These are phyloP conservation scores for Cremastobaeus sp. DNA, from an alignment of 2,888 invertebrate species.

Conservation along the genomic window DNA sequence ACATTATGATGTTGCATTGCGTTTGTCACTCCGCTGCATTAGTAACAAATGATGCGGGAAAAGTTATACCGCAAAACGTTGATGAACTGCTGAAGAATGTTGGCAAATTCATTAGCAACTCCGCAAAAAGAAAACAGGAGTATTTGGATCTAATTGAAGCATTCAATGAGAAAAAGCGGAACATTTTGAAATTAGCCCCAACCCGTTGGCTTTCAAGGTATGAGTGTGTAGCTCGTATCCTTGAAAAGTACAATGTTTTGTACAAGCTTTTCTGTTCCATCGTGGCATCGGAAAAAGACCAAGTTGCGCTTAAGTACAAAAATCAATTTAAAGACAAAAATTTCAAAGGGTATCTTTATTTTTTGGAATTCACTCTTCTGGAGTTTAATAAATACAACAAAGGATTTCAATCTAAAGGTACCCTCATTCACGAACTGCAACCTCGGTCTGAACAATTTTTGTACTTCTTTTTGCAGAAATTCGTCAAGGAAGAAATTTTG, in stretches of 20 bases:
- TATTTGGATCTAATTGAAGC: neutral
- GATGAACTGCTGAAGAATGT: slow-evolving; percentile 3
- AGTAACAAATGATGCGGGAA: slow-evolving; percentile 16
- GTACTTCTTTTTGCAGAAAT: slow-evolving; percentile 11
- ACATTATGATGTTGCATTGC: slow-evolving; percentile 10
- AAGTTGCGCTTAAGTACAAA: neutral
- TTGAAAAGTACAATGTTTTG: neutral
- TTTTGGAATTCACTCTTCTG: slow-evolving; percentile 6
- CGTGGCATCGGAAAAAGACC: neutral
- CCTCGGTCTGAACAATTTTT: slow-evolving; percentile 13
- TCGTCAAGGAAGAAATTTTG: too few species aligned
- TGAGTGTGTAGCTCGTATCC: slow-evolving; percentile 8
- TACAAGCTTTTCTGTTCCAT: slow-evolving; percentile 3
- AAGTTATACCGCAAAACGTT: neutral
- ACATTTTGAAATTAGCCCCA: slow-evolving; percentile 11
- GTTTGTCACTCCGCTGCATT: slow-evolving; percentile 44
- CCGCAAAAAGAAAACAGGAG: slow-evolving; percentile 11
- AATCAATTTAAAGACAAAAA: neutral
- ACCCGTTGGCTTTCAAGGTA: slow-evolving; percentile 28
- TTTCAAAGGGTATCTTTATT: slow-evolving; percentile 17
- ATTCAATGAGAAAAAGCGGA: slow-evolving; percentile 4
- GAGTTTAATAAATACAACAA: slow-evolving; percentile 21
- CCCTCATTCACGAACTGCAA: slow-evolving; percentile 21
- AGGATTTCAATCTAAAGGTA: slow-evolving; percentile 15
- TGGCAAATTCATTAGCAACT: neutral